Evolutionary conservation across 2,797 vertebrate genomes (phyloP), one percentile per base, ranked within the genome.

Genomic region (Geotrypetes seraphini): DNA sequence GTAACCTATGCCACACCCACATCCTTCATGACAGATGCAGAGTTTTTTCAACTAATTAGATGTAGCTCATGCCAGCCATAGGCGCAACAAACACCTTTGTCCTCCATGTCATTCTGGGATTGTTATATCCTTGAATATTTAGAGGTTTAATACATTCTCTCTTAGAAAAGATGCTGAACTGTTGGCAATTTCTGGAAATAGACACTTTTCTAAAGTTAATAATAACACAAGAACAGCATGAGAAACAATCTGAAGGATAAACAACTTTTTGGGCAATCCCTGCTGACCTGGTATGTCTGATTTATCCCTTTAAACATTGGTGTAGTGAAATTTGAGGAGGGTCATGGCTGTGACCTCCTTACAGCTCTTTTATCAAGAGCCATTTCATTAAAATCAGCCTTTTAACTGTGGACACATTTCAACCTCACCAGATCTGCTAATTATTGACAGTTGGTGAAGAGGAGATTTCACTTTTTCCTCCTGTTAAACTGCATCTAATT

Each of bases 381-480:
- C 68, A 49, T 68, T 63, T 60, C 26, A 58, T 57, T 52, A 66
- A 58, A 67, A 59, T 66, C 74, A 66, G 78, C 70, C 63, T 78
- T 81, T 81, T 72, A 72, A 76, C 71, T 69, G 75, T 73, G 79
- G 81, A 75, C 79, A 73, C 73, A 76, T 82, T 78, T 77, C 80
- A 75, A 50, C 80, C 76, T 75, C 76, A 69, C 71, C 75, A 76
- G 81, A 82, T 73, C 76, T 66, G 76, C 76, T 85, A 85, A 85
- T 85, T 82, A 85, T 81, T 83, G 82, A 85, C 82, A 85, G 82
- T 82, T 85, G 82, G 82, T 79, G 80, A 78, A 81, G 80, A 82
- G 80, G 80, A 83, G 82, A 78, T 83, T 79, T 79, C 79, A 78
- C 79, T 81, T 77, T 72, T 76, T 78, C 81, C 82, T 82, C 82